phyloP scores from a whole-genome alignment of 2,113 vertebrate species.

The Anolis sagrei region DNA sequence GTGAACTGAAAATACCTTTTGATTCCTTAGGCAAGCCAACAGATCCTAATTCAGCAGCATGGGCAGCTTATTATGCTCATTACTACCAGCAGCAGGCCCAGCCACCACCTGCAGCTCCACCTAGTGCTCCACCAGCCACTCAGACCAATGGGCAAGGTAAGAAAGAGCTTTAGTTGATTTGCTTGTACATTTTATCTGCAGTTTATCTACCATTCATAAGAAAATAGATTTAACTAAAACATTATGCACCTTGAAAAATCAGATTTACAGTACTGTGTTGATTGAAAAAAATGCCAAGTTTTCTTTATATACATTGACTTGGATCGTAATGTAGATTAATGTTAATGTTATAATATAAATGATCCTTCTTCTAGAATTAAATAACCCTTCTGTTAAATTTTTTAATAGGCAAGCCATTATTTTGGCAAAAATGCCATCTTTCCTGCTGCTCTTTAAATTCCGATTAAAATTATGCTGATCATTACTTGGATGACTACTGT shows the following conservation, averaged over 20 bases:
- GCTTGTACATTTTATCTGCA: background rate
- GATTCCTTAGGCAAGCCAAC: constrained; percentile 90
- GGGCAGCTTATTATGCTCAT: constrained; percentile 98
- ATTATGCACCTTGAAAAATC: background rate
- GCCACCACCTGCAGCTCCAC: constrained; percentile 89
- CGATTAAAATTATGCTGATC: too few relatives aligned
- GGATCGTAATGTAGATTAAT: too few relatives aligned
- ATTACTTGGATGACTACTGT: too few relatives aligned
- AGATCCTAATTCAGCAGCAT: constrained; percentile 97
- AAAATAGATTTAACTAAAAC: background rate
- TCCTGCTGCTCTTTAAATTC: too few relatives aligned
- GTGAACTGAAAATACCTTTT: constrained; percentile 38
- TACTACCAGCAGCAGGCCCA: constrained; percentile 97
- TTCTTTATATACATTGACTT: too few relatives aligned
- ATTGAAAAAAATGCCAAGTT: background rate
- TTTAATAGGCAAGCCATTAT: background rate
- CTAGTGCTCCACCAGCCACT: constrained; percentile 87
- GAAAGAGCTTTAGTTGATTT: background rate
- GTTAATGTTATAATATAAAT: too few relatives aligned
- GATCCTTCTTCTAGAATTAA: too few relatives aligned
- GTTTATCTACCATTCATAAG: background rate
- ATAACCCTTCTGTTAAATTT: background rate
- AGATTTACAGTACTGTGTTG: background rate
- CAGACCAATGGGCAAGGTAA: constrained; percentile 97
- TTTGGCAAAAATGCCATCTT: too few relatives aligned